Conservation (phyloP, 2,113 vertebrate species). For the Myotis yumanensis region DNA sequence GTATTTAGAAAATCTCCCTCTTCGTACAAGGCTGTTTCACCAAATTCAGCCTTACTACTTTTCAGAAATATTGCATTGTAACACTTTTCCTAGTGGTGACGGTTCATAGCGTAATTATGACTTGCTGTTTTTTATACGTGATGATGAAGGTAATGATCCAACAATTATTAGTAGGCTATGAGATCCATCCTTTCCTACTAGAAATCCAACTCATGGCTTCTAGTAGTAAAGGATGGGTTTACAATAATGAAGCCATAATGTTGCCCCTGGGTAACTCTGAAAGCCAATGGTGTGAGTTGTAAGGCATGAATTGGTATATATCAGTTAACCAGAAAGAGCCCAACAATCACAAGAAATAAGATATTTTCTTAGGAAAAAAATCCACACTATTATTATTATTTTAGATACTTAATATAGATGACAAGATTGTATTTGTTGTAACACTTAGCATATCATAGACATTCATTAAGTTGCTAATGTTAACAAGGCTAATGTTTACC, state of each 20-base stretch:
- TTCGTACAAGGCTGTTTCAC: neutral
- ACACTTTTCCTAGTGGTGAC: neutral
- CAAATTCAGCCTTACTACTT: neutral
- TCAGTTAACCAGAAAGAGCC: neutral
- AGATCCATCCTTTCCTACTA: neutral
- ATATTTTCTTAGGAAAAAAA: conserved; percentile 12
- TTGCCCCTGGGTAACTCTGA: neutral
- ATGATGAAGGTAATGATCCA: neutral
- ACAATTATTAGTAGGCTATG: neutral
- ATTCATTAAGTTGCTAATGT: neutral
- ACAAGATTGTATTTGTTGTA: neutral
- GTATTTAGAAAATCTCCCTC: neutral
- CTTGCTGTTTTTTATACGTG: neutral
- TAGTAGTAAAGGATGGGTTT: conserved; percentile 22
- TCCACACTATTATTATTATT: neutral
- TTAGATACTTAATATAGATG: neutral
- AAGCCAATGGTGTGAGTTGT: neutral
- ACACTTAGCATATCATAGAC: neutral
- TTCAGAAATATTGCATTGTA: neutral
- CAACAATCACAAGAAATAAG: conserved; percentile 28
- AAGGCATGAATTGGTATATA: neutral
- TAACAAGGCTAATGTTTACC: neutral
- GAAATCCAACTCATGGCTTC: neutral
- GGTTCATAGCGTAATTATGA: neutral
- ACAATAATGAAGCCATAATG: neutral